A percentile compares a stretch with the other conserved stretches of the same genome.
phyloP scores from a whole-genome alignment of 2,797 vertebrate genomes.

The Avahi laniger region DNA sequence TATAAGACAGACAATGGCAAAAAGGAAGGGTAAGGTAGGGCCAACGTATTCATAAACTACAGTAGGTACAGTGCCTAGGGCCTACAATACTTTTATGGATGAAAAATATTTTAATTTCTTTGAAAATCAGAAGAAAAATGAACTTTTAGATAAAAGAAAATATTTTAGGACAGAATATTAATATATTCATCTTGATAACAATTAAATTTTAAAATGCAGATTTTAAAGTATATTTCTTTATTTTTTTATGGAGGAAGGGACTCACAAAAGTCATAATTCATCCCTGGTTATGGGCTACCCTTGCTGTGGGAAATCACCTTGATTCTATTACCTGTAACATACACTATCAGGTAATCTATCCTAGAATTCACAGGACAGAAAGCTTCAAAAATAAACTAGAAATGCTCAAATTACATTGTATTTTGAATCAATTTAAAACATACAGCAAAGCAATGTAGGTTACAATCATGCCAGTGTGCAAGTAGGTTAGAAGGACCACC shows the following conservation, averaged over 20 bases:
- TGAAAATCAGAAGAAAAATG: background rate
- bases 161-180: background rate
- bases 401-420: too few relatives aligned
- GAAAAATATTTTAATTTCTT: background rate
- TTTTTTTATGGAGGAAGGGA: background rate
- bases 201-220: background rate
- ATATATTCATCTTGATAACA: background rate
- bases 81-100: background rate
- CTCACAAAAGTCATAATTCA: background rate
- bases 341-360: background rate
- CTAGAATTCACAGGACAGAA: background rate
- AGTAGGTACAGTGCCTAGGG: background rate
- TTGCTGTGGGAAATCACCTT: background rate
- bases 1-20: background rate
- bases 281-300: background rate
- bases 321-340: background rate
- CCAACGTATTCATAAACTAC: background rate
- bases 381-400: background rate
- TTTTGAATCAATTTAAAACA: background rate
- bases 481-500: background rate
- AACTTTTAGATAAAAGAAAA: background rate
- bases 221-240: background rate
- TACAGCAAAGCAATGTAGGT: background rate
- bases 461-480: background rate
- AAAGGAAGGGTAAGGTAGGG: background rate